Evolutionary conservation across 2,113 vertebrate genomes (phyloP).

Genomic region (Oxygymnocypris stewartii): DNA sequence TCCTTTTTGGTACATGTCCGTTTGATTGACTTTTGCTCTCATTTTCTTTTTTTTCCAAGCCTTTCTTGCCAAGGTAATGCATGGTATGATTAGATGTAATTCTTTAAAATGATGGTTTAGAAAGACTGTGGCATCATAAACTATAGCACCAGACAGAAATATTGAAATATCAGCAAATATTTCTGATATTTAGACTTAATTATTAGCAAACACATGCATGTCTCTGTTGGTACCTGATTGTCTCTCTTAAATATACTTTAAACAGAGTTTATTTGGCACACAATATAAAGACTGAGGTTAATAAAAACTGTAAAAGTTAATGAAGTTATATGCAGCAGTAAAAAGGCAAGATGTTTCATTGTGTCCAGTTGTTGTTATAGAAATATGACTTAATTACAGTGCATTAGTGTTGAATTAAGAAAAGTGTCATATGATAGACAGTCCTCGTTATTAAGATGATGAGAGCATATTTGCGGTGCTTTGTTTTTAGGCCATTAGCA

Average conservation of each 20-base stretch:
- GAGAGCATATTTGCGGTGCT: background rate
- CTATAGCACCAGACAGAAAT: background rate
- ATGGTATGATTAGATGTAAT: background rate
- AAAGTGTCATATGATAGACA: constrained; percentile 13
- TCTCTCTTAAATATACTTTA: background rate
- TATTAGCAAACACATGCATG: background rate
- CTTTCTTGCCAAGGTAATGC: background rate
- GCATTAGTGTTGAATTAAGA: constrained; percentile 9
- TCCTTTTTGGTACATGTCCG: background rate
- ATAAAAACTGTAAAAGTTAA: background rate
- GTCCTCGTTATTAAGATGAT: constrained; percentile 3
- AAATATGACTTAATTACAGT: background rate
- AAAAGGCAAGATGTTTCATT: background rate
- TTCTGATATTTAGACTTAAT: background rate
- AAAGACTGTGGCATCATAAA: background rate
- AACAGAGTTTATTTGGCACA: background rate
- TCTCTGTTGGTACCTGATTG: background rate
- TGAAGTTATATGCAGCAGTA: background rate
- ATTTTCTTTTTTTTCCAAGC: background rate
- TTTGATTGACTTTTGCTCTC: constrained; percentile 28
- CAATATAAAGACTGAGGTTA: background rate
- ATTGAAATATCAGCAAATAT: background rate
- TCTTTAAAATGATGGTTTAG: background rate
- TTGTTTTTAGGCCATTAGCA: constrained; percentile 27
- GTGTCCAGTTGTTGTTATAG: background rate